A percentile compares a stretch with the other conserved stretches of the same genome.
Evolutionary conservation across 37 sponge, comb jelly and placozoan genomes (phyloP).

Genomic region (Hexactinellida sp.): DNA sequence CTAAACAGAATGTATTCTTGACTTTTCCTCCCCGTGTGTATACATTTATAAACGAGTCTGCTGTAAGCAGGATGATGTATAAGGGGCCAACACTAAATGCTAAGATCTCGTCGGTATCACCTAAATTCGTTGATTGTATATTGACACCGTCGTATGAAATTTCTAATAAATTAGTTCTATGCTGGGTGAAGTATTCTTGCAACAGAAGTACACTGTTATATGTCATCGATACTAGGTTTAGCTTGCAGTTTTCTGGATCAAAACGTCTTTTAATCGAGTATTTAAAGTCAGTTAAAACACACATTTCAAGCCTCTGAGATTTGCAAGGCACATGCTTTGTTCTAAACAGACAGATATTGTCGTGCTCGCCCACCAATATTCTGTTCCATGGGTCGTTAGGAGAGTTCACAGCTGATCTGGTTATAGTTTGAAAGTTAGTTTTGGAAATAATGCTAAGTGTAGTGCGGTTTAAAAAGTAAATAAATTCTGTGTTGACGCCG

Average conservation of each 20-base stretch:
- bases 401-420: not conserved
- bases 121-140: not conserved
- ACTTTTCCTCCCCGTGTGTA: not conserved
- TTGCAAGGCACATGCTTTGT: not conserved
- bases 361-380: not conserved
- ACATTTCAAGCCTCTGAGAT: not conserved
- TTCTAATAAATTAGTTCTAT: not conserved
- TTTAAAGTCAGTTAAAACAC: not conserved
- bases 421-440: not conserved
- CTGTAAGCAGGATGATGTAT: not conserved
- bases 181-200: not conserved
- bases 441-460: not conserved
- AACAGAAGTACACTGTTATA: not conserved
- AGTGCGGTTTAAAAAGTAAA: constrained; percentile 11
- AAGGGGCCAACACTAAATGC: not conserved
- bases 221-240: not conserved
- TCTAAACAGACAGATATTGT: not conserved
- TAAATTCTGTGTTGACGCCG: not conserved
- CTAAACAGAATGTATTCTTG: not conserved
- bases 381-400: not conserved
- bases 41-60: not conserved
- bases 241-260: not conserved
- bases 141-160: not conserved
- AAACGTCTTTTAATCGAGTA: not conserved
- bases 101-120: not conserved